Conservation (phyloP, 1,140 invertebrate genomes). For the Venturia canescens region DNA sequence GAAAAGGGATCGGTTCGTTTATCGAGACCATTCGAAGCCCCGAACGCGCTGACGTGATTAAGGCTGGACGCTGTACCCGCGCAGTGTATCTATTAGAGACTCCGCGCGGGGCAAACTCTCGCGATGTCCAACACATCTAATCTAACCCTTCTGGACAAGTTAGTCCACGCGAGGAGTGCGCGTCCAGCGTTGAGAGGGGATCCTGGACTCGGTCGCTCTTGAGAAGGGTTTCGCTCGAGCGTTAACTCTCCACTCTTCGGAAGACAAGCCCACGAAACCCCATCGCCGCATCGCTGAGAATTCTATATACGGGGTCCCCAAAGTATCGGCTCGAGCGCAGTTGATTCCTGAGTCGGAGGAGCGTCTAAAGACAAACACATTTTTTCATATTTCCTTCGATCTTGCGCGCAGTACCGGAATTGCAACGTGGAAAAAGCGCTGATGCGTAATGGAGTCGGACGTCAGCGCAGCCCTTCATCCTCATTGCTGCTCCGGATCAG, state of each 20-base stretch:
- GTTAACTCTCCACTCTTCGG: conserved; percentile 17
- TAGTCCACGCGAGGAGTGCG: conserved; percentile 43
- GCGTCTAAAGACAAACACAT: no score
- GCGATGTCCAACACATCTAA: conserved; percentile 71
- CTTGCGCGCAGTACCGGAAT: no score
- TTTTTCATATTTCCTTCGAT: no score
- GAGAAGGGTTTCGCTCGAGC: conserved; percentile 17
- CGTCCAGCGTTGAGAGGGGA: not conserved
- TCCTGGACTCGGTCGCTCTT: not conserved
- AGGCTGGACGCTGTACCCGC: conserved; percentile 64
- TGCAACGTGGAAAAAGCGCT: no score
- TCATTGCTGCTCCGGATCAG: no score
- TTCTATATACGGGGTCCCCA: no score
- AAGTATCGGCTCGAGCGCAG: no score
- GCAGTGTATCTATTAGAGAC: conserved; percentile 61
- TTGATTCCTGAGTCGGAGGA: no score
- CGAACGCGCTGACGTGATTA: conserved; percentile 61
- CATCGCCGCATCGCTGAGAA: not conserved
- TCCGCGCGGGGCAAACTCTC: conserved; percentile 62
- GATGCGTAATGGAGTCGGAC: no score
- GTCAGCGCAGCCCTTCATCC: no score
- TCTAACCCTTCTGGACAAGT: conserved; percentile 74
- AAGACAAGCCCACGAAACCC: conserved; percentile 1
- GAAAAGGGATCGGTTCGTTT: not conserved
- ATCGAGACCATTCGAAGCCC: conserved; percentile 28